A percentile compares a stretch with the other conserved stretches of the same genome.
Evolutionary conservation across 2,888 invertebrate genomes (phyloP).

Genomic region (Hyles lineata): DNA sequence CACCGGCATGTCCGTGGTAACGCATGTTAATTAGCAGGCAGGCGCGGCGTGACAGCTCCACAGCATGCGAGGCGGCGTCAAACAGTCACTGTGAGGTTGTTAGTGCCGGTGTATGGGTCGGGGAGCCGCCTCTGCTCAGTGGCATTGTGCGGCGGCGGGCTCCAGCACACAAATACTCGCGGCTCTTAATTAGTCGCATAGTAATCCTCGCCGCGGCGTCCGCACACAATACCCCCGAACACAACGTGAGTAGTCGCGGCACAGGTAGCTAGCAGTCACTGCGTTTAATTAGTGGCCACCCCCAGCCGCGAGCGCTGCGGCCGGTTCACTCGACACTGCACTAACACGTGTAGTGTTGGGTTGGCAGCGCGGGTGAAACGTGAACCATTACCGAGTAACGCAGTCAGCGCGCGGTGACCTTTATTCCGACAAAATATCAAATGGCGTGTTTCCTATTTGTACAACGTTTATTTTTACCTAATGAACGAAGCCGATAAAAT

Average conservation of each 20-base stretch:
- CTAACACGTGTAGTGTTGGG: neutral
- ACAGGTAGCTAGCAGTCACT: conserved; percentile 4
- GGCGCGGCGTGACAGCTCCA: no score
- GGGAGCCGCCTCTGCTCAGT: no score
- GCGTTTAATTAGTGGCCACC: conserved; percentile 7
- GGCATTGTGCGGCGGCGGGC: neutral
- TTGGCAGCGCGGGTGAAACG: neutral
- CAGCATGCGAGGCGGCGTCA: no score
- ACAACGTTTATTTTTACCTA: neutral
- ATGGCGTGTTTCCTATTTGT: conserved; percentile 28
- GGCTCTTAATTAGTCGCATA: conserved; percentile 8
- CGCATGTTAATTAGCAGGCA: no score
- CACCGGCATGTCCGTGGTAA: no score
- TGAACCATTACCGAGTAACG: conserved; percentile 23
- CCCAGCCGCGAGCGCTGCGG: neutral
- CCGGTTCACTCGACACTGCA: neutral
- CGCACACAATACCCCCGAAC: neutral
- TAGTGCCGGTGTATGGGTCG: no score
- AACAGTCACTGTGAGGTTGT: no score
- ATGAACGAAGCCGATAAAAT: conserved; percentile 22
- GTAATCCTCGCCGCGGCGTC: conserved; percentile 15
- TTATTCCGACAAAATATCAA: conserved; percentile 27
- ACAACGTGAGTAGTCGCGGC: neutral
- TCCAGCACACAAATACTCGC: neutral
- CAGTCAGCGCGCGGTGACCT: conserved; percentile 21